A percentile compares a stretch with the other conserved stretches of the same genome.
These are phyloP conservation scores for Leucopsar rothschildi DNA, from an alignment of 2,113 vertebrate genomes.

Conservation along the genomic window DNA sequence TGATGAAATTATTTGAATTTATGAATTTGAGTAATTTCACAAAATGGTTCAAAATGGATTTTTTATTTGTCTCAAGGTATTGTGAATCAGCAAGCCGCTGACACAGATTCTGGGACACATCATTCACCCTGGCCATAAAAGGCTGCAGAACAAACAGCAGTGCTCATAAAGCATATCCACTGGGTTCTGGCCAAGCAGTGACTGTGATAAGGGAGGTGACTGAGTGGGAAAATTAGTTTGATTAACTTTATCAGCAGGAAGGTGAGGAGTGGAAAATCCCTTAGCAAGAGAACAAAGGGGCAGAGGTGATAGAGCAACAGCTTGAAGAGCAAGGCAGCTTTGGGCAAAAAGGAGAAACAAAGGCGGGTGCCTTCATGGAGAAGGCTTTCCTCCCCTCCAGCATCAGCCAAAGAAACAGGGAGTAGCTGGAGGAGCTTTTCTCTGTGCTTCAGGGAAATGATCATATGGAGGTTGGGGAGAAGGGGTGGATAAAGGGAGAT, in stretches of 20 bases:
- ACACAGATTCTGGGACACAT: background rate
- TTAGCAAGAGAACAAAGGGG: conserved; percentile 47
- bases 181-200: conserved; percentile 31
- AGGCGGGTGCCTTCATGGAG: fast-evolving
- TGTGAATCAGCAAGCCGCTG: background rate
- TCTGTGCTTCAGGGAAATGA: background rate
- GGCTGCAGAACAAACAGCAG: conserved; percentile 21
- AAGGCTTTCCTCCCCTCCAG: background rate
- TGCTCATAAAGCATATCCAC: background rate
- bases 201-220: conserved; percentile 49
- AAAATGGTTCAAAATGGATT: background rate
- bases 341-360: background rate
- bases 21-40: background rate
- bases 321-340: background rate
- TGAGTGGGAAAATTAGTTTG: conserved; percentile 51
- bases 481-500: background rate
- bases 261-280: conserved; percentile 46
- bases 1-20: background rate
- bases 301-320: conserved; percentile 9
- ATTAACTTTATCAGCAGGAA: conserved; percentile 61
- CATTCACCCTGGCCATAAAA: conserved; percentile 10
- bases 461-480: fast-evolving
- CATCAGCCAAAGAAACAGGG: background rate
- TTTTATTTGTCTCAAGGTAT: background rate
- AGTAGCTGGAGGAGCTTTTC: background rate